Base-by-base conservation (phyloP, 2,888 invertebrate species). In the Stenichneumon culpator region DNA sequence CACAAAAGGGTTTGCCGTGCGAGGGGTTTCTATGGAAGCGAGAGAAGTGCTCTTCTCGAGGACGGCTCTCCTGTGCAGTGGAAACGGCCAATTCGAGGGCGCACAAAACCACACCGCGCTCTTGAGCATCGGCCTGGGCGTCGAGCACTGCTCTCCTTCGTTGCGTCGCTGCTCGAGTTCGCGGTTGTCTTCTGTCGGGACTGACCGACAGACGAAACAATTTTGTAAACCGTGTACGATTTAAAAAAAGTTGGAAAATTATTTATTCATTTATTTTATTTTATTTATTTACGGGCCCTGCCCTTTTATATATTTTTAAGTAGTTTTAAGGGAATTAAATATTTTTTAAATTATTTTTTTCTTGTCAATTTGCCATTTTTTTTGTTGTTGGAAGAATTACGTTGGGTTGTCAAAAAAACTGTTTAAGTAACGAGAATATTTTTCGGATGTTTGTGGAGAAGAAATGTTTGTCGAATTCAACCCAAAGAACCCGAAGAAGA, bases 1-100 rank as follows among this genome's bases (percentile, higher is more conserved):
- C 28, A 32, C 63, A 63, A 63, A 63, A 67, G 54, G 54, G 57
- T 50, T 68, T 22, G 25, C 16, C 16, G 28, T 14, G 14, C 70
- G 22, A 78, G 72, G 68, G 73, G 79, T 86, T 86, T 86, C 75
- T 83, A 84, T 84, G 72, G 84, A 79, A 73, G 57, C 36, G 54
- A 44, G 25, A 72, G 72, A 36, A 60, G 63, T 63, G 44, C 74
- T 57, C 69, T 77, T 36, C 36, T 72, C 44, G 47, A 73, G 44
- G 4, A 4, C 14, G 44, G 44, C 44, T 47, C 44, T 47, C 44
- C 16, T 47, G 44, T 47, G 16, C 44, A 82, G 57, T 57, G 86
- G 82, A 90, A 88, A 89, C 87, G 84, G 73, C 82, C 88, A 90
- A 89, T 90, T 90, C 88, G 72, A 87, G 80, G 84, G 83, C 87